Evolutionary conservation across 2,888 invertebrate species (phyloP).

Genomic region (Eulithis prunata): DNA sequence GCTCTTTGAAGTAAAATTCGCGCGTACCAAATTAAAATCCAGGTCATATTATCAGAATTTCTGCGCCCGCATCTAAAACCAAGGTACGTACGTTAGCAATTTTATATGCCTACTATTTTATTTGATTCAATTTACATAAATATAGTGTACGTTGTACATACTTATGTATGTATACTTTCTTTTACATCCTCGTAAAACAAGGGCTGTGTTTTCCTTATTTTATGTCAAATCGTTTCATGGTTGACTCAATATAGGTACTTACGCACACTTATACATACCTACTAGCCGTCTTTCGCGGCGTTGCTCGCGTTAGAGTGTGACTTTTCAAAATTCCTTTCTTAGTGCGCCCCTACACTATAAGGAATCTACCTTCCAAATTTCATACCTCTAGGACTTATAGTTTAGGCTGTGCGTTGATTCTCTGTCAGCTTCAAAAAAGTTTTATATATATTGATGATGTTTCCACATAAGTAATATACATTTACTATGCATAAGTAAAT

Average conservation of each 20-base stretch:
- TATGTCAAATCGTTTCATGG: neutral
- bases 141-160: neutral
- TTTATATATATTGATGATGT: too few relatives aligned
- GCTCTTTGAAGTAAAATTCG: neutral
- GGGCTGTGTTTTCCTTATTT: neutral
- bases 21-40: neutral
- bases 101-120: slow-evolving; percentile 7
- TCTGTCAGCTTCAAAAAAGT: too few relatives aligned
- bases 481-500: too few relatives aligned
- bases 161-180: neutral
- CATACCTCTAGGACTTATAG: too few relatives aligned
- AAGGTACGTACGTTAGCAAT: slow-evolving; percentile 8
- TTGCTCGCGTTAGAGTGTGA: too few relatives aligned
- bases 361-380: too few relatives aligned
- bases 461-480: too few relatives aligned
- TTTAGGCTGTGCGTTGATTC: too few relatives aligned
- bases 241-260: neutral
- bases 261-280: too few relatives aligned
- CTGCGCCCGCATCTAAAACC: slow-evolving; percentile 14
- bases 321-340: too few relatives aligned
- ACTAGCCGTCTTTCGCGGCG: too few relatives aligned
- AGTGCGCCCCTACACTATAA: too few relatives aligned
- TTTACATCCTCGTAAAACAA: slow-evolving; percentile 4
- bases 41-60: slow-evolving; percentile 9
- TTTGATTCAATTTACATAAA: neutral